Conservation (phyloP, 2,888 invertebrate species). For the Phortica magna region DNA sequence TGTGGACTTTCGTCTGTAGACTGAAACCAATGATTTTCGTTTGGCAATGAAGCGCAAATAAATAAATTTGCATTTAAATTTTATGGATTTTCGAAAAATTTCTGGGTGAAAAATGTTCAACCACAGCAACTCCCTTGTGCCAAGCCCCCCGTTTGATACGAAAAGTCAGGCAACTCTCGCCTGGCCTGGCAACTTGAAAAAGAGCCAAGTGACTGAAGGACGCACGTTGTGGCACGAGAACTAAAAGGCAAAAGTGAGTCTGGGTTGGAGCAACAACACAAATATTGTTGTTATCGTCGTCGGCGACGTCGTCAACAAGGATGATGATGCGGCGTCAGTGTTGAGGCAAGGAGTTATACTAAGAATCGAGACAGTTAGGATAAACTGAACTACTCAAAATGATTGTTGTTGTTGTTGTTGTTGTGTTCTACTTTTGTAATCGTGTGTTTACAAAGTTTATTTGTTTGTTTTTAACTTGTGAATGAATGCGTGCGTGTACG, state of each 20-base stretch:
- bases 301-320: background rate
- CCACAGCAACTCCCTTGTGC: conserved; percentile 14
- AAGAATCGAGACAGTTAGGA: conserved; percentile 14
- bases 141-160: background rate
- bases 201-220: conserved; percentile 15
- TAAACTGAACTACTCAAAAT: conserved; percentile 5
- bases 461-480: conserved; percentile 53
- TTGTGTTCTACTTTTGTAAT: conserved; percentile 48
- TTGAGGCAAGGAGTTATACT: conserved; percentile 14
- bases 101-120: conserved; percentile 27
- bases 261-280: conserved; percentile 11
- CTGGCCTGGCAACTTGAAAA: conserved; percentile 47
- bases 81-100: conserved; percentile 55
- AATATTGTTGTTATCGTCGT: background rate
- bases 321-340: background rate
- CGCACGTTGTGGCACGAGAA: background rate
- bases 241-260: conserved; percentile 7
- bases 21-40: conserved; percentile 23
- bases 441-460: conserved; percentile 56
- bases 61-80: conserved; percentile 71
- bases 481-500: conserved; percentile 1
- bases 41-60: conserved; percentile 54
- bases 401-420: conserved; percentile 16
- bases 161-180: background rate
- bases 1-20: background rate